A percentile compares a stretch with the other conserved stretches of the same genome.
Evolutionary conservation across 2,113 vertebrate genomes (phyloP).

Genomic region (Rhea americana): DNA sequence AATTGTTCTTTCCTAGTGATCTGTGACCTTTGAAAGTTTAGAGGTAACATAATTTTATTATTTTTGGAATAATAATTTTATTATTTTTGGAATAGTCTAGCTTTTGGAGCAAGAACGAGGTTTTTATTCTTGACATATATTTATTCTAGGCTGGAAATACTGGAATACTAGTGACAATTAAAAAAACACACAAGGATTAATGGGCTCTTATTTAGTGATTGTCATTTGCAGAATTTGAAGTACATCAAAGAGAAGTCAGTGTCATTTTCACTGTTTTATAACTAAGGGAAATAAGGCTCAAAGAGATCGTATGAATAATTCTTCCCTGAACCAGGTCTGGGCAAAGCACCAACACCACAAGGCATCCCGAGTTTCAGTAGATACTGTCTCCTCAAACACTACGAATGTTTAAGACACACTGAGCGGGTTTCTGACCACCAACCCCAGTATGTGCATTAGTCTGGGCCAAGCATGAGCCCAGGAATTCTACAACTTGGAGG

Average conservation of each 20-base stretch:
- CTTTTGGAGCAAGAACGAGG: not conserved
- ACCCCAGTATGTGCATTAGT: not conserved
- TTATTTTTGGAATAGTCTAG: not conserved
- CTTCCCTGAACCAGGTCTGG: not conserved
- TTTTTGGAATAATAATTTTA: not conserved
- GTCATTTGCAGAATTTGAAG: not conserved
- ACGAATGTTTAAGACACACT: not conserved
- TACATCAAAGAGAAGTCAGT: not conserved
- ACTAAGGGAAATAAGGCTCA: not conserved
- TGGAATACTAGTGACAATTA: not conserved
- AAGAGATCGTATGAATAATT: not conserved
- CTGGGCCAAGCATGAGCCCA: not conserved
- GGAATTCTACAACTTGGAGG: not conserved
- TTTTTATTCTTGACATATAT: not conserved
- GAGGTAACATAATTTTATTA: not conserved
- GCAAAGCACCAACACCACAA: not conserved
- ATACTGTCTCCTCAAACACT: not conserved
- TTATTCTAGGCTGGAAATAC: not conserved
- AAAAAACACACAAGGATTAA: not conserved
- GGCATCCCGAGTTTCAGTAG: not conserved
- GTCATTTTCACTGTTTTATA: not conserved
- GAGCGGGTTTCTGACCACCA: not conserved
- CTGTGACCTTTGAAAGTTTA: not conserved
- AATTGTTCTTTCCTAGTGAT: not conserved
- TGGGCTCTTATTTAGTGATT: fast-evolving